Evolutionary conservation across 1,140 invertebrate genomes (phyloP).

Genomic region (Monochamus saltuarius): DNA sequence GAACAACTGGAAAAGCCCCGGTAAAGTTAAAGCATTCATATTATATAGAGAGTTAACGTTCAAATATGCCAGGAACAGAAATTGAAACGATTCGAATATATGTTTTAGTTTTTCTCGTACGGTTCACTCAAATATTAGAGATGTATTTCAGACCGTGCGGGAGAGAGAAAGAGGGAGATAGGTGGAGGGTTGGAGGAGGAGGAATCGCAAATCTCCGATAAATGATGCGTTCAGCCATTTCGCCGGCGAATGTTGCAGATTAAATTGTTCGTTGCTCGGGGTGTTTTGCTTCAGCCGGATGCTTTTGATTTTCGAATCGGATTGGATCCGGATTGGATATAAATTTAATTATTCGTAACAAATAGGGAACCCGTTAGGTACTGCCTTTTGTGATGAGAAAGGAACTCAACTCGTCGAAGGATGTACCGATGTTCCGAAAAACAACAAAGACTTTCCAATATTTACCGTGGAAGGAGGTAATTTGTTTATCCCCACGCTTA

Average conservation of each 20-base stretch:
- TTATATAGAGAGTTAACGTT: constrained; percentile 53
- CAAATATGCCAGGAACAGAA: constrained; percentile 52
- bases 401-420: too few species aligned
- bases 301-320: too few species aligned
- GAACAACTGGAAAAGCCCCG: constrained; percentile 41
- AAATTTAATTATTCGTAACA: constrained; percentile 16
- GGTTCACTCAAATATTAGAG: constrained; percentile 26
- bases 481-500: too few species aligned
- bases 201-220: constrained; percentile 12
- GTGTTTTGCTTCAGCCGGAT: constrained; percentile 7
- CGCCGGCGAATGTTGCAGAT: constrained; percentile 2
- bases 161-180: not conserved
- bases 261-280: constrained; percentile 13
- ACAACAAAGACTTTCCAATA: too few species aligned
- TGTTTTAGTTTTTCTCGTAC: constrained; percentile 48
- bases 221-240: constrained; percentile 16
- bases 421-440: too few species aligned
- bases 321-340: not conserved
- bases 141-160: constrained; percentile 17
- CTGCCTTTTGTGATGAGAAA: too few species aligned
- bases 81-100: constrained; percentile 51
- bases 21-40: constrained; percentile 52
- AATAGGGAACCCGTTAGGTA: not conserved
- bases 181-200: not conserved
- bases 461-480: too few species aligned